A percentile compares a stretch with the other conserved stretches of the same genome.
phyloP scores from a whole-genome alignment of 1,140 invertebrate genomes.

The Plectrocnemia conspersa region DNA sequence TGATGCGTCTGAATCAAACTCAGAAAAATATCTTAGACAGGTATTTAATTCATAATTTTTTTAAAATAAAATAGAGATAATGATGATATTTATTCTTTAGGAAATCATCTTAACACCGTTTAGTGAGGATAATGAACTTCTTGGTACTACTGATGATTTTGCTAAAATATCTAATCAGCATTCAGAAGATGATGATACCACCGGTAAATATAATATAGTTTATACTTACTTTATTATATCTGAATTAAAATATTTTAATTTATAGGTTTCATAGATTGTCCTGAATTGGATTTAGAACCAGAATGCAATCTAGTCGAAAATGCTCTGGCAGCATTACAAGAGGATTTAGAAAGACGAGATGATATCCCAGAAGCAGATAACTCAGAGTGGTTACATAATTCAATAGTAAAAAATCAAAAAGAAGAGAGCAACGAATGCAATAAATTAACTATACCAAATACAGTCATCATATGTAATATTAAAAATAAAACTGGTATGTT shows the following conservation, averaged over 20 bases:
- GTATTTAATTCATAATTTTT: conserved; percentile 2
- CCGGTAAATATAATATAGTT: conserved; percentile 15
- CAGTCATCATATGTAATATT: no score
- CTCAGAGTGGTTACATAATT: background rate
- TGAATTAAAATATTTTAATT: background rate
- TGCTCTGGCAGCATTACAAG: conserved; percentile 23
- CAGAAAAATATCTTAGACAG: background rate
- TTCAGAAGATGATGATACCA: conserved; percentile 29
- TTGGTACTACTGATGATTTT: background rate
- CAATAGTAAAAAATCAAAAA: no score
- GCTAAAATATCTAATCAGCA: conserved; percentile 8
- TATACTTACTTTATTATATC: background rate
- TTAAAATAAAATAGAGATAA: no score
- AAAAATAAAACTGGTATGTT: no score
- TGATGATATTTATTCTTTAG: conserved; percentile 3
- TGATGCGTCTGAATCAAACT: background rate
- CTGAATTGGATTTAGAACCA: conserved; percentile 28
- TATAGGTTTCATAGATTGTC: conserved; percentile 24
- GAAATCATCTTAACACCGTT: conserved; percentile 4
- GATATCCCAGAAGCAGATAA: background rate
- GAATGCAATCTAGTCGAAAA: conserved; percentile 32
- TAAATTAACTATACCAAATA: background rate
- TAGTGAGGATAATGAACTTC: conserved; percentile 3
- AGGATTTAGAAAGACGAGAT: conserved; percentile 17
- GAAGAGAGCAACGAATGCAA: background rate